A percentile compares a stretch with the other conserved stretches of the same genome.
Conservation (phyloP, 2,113 vertebrate genomes). For the Pionites leucogaster region DNA sequence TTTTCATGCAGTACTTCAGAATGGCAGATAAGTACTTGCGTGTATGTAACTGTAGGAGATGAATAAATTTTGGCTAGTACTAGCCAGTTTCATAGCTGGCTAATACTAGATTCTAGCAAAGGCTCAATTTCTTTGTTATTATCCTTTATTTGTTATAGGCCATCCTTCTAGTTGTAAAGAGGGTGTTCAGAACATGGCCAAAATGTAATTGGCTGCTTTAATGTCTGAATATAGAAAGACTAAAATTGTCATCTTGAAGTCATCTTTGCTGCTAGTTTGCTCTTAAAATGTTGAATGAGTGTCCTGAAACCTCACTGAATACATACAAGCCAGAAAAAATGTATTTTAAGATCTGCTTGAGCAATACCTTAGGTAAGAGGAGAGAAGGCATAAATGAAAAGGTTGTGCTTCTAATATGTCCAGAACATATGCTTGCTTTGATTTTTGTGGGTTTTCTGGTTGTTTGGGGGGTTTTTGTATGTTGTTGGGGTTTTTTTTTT, state of each 20-base stretch:
- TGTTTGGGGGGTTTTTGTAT: background rate
- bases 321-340: background rate
- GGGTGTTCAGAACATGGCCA: background rate
- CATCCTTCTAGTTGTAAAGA: background rate
- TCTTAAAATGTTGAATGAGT: background rate
- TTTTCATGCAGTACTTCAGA: background rate
- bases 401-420: background rate
- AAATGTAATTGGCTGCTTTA: background rate
- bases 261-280: background rate
- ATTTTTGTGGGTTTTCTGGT: background rate
- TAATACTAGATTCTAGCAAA: background rate
- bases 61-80: background rate
- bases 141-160: background rate
- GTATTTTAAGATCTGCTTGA: background rate
- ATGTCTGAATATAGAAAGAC: background rate
- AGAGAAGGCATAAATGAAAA: background rate
- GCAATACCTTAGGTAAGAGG: background rate
- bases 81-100: background rate
- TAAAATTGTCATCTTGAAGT: background rate
- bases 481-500: background rate
- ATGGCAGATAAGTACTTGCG: background rate
- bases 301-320: background rate
- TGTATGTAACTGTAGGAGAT: fast-evolving
- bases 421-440: background rate
- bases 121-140: background rate